These are phyloP conservation scores for Homalodisca vitripennis DNA, from an alignment of 1,140 invertebrate species.

Conservation along the genomic window DNA sequence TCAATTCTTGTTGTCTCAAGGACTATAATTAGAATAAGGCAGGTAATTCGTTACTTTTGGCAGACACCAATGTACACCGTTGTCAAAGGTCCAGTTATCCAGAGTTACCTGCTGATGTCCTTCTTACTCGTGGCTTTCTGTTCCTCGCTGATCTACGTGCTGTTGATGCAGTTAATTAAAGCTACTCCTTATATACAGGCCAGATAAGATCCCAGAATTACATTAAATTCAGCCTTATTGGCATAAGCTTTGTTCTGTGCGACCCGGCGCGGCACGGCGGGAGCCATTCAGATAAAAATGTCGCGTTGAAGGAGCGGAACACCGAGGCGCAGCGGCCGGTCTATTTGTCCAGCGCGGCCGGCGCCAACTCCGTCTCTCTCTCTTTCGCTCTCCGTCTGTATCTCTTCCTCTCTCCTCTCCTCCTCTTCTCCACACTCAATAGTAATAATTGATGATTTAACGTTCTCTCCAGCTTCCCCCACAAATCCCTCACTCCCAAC, in stretches of 20 bases:
- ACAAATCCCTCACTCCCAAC: background rate
- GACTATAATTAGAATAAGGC: too few relatives aligned
- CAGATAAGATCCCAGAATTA: background rate
- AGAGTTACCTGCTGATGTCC: too few relatives aligned
- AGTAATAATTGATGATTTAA: constrained; percentile 16
- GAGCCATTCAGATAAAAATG: background rate
- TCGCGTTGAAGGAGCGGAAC: background rate
- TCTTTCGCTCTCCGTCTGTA: background rate
- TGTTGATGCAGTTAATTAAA: constrained; percentile 6
- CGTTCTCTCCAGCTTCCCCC: constrained; percentile 5
- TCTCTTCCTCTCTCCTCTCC: too few relatives aligned
- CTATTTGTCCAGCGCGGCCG: background rate
- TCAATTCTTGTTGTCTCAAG: too few relatives aligned
- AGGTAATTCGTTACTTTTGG: too few relatives aligned
- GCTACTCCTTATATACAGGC: too few relatives aligned
- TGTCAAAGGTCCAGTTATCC: too few relatives aligned
- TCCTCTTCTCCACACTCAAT: background rate
- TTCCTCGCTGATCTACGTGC: too few relatives aligned
- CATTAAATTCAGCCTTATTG: constrained; percentile 7
- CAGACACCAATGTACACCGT: too few relatives aligned
- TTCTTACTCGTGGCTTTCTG: too few relatives aligned
- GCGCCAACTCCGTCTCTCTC: background rate
- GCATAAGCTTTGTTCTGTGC: background rate
- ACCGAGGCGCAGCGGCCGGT: background rate
- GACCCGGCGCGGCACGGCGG: too few relatives aligned